Conservation (phyloP, 2,888 invertebrate species). For the Sturmia bella region DNA sequence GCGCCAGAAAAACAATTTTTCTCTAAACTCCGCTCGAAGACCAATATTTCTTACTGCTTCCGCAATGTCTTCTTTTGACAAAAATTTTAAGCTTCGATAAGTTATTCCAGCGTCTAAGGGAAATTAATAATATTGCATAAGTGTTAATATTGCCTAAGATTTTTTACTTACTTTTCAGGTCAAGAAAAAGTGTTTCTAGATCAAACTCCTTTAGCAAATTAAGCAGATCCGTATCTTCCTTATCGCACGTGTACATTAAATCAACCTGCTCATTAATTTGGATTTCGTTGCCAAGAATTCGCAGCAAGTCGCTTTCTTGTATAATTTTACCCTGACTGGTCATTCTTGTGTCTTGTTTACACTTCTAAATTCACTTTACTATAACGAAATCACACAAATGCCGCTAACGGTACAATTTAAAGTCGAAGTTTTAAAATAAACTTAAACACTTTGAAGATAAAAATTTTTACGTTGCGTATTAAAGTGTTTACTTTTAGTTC, state of each 20-base stretch:
- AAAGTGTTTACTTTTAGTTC: no score
- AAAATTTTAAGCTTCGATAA: conserved; percentile 57
- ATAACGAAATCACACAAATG: conserved; percentile 16
- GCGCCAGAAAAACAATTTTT: conserved; percentile 57
- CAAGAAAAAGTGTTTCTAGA: conserved; percentile 57
- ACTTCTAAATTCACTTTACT: conserved; percentile 52
- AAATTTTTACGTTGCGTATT: no score
- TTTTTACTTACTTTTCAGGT: conserved; percentile 56
- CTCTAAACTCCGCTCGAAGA: conserved; percentile 58
- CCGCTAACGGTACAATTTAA: conserved; percentile 13
- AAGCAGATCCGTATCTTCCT: conserved; percentile 56
- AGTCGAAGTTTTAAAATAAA: no score
- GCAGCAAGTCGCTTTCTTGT: no score
- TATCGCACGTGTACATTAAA: conserved; percentile 44
- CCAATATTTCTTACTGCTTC: conserved; percentile 59
- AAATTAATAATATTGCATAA: conserved; percentile 49
- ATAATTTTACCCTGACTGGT: conserved; percentile 31
- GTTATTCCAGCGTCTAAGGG: conserved; percentile 59
- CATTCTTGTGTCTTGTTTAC: conserved; percentile 36
- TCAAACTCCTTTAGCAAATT: no score
- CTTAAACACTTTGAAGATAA: no score
- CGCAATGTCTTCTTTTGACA: conserved; percentile 59
- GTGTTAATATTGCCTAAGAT: conserved; percentile 52
- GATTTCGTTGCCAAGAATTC: conserved; percentile 46
- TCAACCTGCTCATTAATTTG: conserved; percentile 40